A percentile compares a stretch with the other conserved stretches of the same genome.
These are phyloP conservation scores for Pediacus dermestoides DNA, from an alignment of 2,888 invertebrate species.

Conservation along the genomic window DNA sequence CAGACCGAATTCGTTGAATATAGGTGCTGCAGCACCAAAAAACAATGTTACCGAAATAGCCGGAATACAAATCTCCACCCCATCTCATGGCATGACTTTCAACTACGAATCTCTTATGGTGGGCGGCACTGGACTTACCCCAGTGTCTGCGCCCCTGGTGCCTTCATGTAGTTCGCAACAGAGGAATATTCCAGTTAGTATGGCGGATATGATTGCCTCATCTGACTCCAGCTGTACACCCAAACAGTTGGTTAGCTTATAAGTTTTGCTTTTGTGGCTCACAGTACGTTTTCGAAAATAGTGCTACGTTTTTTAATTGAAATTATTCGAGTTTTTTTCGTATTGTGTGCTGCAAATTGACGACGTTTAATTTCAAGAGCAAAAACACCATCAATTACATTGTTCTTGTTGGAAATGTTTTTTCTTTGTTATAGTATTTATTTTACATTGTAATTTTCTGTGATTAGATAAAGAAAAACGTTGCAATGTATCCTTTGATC, in stretches of 20 bases:
- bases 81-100: slow-evolving; percentile 82
- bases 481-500: no score
- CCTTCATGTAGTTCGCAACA: slow-evolving; percentile 75
- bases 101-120: slow-evolving; percentile 93
- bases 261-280: slow-evolving; percentile 44
- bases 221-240: slow-evolving; percentile 73
- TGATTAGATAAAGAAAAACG: no score
- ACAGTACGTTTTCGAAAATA: background rate
- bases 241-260: slow-evolving; percentile 80
- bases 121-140: slow-evolving; percentile 88
- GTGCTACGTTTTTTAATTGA: background rate
- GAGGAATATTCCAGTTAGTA: slow-evolving; percentile 60
- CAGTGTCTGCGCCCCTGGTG: slow-evolving; percentile 69
- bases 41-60: slow-evolving; percentile 29
- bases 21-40: slow-evolving; percentile 54
- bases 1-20: slow-evolving; percentile 71
- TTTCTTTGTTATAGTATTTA: no score
- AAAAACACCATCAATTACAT: slow-evolving; percentile 4
- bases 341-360: background rate
- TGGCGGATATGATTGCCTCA: slow-evolving; percentile 54
- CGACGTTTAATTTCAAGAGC: background rate
- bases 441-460: no score
- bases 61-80: slow-evolving; percentile 82
- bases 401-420: background rate
- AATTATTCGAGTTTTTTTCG: no score